Conservation (phyloP, 2,888 invertebrate genomes). For the Meandrusa payeni region DNA sequence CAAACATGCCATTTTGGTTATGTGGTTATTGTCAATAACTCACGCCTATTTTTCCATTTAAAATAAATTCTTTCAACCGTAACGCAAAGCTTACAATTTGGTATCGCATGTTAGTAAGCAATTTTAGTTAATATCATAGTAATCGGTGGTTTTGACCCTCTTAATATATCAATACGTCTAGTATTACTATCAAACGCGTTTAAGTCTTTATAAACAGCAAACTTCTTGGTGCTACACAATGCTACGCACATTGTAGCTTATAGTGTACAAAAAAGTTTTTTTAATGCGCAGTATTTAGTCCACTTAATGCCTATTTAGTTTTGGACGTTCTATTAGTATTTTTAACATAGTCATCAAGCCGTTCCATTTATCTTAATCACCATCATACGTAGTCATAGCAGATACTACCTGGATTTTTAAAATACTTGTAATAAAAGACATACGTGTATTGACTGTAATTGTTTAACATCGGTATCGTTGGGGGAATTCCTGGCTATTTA, state of each 20-base stretch:
- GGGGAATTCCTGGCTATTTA: constrained; percentile 9
- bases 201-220: constrained; percentile 14
- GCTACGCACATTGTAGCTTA: constrained; percentile 14
- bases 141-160: constrained; percentile 12
- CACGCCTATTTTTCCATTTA: too few relatives aligned
- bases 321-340: too few relatives aligned
- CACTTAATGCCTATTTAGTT: background rate
- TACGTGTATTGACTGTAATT: constrained; percentile 16
- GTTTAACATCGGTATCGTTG: constrained; percentile 3
- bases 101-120: constrained; percentile 7
- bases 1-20: too few relatives aligned
- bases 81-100: background rate
- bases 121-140: constrained; percentile 10
- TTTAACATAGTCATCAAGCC: background rate
- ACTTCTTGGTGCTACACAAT: constrained; percentile 5
- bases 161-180: background rate
- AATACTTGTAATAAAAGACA: constrained; percentile 10
- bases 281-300: background rate
- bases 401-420: constrained; percentile 11
- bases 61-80: too few relatives aligned
- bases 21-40: too few relatives aligned
- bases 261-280: background rate
- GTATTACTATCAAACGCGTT: constrained; percentile 8
- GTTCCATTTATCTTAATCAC: constrained; percentile 2
- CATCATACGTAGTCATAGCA: constrained; percentile 16